phyloP scores from a whole-genome alignment of 2,797 vertebrate species.

The Aldrovandia affinis region DNA sequence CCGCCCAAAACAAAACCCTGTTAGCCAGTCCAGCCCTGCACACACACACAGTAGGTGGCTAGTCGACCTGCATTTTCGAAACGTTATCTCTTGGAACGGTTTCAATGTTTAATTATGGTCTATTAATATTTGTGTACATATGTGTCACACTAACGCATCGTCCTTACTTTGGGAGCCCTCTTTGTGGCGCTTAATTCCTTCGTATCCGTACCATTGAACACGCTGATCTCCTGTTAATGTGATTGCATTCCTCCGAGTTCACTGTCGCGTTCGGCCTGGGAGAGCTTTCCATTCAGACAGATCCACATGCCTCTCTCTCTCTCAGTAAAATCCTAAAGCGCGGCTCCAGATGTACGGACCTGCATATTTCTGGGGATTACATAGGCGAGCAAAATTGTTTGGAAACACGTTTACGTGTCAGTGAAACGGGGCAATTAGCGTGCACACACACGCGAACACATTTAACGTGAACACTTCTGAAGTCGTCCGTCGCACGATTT shows the following conservation, averaged over 20 bases:
- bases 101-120: neutral
- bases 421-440: neutral
- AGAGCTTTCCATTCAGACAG: neutral
- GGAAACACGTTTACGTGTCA: neutral
- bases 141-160: too few species aligned
- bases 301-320: neutral
- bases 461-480: too few species aligned
- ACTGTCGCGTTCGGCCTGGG: neutral
- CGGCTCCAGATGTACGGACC: neutral
- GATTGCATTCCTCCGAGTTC: neutral
- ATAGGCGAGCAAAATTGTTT: neutral
- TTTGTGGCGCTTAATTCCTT: neutral
- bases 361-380: neutral
- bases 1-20: neutral
- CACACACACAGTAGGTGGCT: neutral
- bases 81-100: neutral
- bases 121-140: neutral
- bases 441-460: neutral
- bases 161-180: neutral
- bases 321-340: neutral
- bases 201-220: neutral
- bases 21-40: too few species aligned
- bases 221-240: neutral
- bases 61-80: neutral
- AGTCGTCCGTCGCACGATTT: too few species aligned